Base-by-base conservation (phyloP, 2,888 invertebrate species). In the Beris chalybata region DNA sequence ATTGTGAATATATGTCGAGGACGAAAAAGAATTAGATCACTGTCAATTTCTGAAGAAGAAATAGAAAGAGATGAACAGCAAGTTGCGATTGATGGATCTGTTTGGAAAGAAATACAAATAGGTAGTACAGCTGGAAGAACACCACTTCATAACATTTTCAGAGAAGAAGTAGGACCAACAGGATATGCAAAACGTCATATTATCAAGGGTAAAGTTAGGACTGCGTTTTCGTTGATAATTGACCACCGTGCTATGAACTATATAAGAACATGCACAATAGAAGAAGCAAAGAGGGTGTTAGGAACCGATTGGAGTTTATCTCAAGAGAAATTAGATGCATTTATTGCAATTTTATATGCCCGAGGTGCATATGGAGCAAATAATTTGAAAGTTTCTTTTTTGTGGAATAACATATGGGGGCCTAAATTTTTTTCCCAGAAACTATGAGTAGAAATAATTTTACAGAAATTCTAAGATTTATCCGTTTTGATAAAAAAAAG, bases 221-320 rank as follows among this genome's bases (percentile, higher is more conserved):
- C 54, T 63, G 70, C 67, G 65, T 71, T 71, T 69, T 69, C 58
- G 32, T 69, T 68, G 64, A 69, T 69, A 67, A 61, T 70, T 65
- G 70, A 67, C 59, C 61, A 65, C 38, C 56, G 63, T 52, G 52
- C 69, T 67, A 69, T 71, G 67, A 64, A 70, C 31, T 69, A 70
- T 66, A 70, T 70, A 59, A 68, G 53, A 69, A 70, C 52, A 63
- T 69, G 70, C 59, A 70, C 68, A 70, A 53, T 54, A 63, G 47
- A 48, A 70, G 70, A 71, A 70, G 66, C 69, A 64, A 47, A 55
- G 32, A 47, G 52, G 57, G 57, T 67, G 45, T 63, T 69, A 65
- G 57, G 63, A 65, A 13, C 65, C 59, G 63, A 67, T 50, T 67
- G 65, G 66, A 67, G 58, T 66, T 29, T 69, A 59, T 56, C 69